These are phyloP conservation scores for Calyptomena viridis DNA, from an alignment of 2,113 vertebrate species.

Conservation along the genomic window DNA sequence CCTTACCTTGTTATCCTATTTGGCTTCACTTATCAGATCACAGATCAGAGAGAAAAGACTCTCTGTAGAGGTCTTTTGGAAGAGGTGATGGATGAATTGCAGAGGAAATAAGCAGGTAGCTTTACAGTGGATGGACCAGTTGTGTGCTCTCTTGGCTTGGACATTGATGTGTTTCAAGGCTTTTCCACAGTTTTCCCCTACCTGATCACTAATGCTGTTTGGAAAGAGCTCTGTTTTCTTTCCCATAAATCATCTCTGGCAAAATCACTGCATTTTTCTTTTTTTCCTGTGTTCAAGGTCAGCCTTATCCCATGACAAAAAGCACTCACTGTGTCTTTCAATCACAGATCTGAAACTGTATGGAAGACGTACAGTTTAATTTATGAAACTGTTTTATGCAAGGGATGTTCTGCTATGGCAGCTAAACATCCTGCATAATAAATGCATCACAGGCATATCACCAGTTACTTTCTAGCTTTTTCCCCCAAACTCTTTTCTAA, in stretches of 20 bases:
- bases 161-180: not conserved
- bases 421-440: not conserved
- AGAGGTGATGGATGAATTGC: not conserved
- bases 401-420: not conserved
- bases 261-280: not conserved
- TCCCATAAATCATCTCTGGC: not conserved
- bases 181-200: not conserved
- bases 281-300: not conserved
- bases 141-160: not conserved
- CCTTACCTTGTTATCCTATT: not conserved
- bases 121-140: not conserved
- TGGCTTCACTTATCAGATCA: not conserved
- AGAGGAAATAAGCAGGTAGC: not conserved
- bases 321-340: conserved; percentile 19
- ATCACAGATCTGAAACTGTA: conserved; percentile 14
- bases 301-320: conserved; percentile 9
- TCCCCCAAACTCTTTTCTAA: not conserved
- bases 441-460: not conserved
- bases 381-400: conserved; percentile 21
- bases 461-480: not conserved
- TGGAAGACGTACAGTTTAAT: conserved; percentile 1
- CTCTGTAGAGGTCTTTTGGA: not conserved
- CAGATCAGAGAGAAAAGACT: not conserved
- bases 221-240: not conserved
- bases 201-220: not conserved